Conservation (phyloP, 2,888 invertebrate genomes). For the Halictus ligatus region DNA sequence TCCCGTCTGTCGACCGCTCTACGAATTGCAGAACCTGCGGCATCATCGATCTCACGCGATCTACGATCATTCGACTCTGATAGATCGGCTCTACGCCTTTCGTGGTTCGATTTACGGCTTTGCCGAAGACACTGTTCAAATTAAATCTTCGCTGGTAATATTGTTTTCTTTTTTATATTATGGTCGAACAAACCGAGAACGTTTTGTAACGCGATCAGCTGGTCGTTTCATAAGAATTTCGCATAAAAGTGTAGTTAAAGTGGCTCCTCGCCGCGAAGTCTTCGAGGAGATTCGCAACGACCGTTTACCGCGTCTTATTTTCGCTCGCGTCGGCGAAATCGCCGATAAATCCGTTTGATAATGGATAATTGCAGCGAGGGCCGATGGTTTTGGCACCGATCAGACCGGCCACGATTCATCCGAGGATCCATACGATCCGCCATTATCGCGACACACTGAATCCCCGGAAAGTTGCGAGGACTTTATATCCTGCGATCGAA, state of each 20-base stretch:
- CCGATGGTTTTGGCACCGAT: constrained; percentile 15
- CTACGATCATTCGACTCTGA: neutral
- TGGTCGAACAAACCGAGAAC: too few relatives aligned
- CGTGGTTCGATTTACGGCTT: neutral
- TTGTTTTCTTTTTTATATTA: too few relatives aligned
- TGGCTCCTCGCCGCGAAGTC: neutral
- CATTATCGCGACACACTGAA: constrained; percentile 22
- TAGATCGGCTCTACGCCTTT: neutral
- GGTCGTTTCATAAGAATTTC: too few relatives aligned
- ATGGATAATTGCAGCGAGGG: constrained; percentile 13
- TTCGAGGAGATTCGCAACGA: neutral
- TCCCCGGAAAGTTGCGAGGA: neutral
- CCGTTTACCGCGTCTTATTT: neutral
- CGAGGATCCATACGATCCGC: neutral
- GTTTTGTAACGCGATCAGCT: too few relatives aligned
- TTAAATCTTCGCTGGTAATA: neutral
- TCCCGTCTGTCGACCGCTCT: neutral
- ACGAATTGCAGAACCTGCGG: neutral
- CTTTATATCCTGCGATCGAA: constrained; percentile 11
- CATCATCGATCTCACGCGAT: neutral
- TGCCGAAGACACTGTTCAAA: neutral
- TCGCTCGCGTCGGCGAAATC: neutral
- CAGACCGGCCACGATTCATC: neutral
- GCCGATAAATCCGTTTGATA: constrained; percentile 18
- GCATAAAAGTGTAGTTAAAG: neutral